phyloP scores from a whole-genome alignment of 2,888 invertebrate genomes.

The Flexamia atlantica region DNA sequence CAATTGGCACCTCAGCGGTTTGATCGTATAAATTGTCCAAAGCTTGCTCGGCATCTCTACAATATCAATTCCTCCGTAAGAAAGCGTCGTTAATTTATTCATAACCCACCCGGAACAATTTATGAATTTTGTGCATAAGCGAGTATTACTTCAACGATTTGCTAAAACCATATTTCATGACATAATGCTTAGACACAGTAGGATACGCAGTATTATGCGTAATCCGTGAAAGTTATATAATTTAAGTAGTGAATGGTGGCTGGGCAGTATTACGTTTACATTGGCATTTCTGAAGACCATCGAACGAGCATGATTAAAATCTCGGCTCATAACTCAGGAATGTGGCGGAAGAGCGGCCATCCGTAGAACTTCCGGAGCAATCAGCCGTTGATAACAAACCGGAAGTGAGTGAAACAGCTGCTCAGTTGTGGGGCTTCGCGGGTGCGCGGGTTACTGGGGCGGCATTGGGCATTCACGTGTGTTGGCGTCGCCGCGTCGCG shows the following conservation, averaged over 20 bases:
- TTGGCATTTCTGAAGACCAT: not conserved
- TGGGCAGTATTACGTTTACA: not conserved
- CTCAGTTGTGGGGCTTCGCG: constrained; percentile 5
- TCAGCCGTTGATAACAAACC: constrained; percentile 37
- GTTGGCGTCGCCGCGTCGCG: not conserved
- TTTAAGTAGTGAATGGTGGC: not conserved
- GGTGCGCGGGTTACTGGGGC: constrained; percentile 15
- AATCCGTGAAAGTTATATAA: not conserved
- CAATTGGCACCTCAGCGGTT: no score
- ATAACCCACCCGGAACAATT: no score
- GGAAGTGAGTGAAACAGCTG: constrained; percentile 29
- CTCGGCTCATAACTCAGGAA: constrained; percentile 1
- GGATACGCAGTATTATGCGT: not conserved
- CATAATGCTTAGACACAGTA: not conserved
- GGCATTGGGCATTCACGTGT: not conserved
- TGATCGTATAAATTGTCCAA: no score
- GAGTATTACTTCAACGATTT: no score
- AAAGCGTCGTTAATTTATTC: no score
- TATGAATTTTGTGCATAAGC: no score
- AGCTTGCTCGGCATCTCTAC: no score
- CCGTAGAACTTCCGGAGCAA: constrained; percentile 1
- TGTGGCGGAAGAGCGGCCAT: constrained; percentile 17
- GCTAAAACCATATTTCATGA: no score
- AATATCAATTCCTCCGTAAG: no score
- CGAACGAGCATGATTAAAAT: constrained; percentile 5